Evolutionary conservation across 2,797 vertebrate species (phyloP).

Genomic region (Pangasius macronema): DNA sequence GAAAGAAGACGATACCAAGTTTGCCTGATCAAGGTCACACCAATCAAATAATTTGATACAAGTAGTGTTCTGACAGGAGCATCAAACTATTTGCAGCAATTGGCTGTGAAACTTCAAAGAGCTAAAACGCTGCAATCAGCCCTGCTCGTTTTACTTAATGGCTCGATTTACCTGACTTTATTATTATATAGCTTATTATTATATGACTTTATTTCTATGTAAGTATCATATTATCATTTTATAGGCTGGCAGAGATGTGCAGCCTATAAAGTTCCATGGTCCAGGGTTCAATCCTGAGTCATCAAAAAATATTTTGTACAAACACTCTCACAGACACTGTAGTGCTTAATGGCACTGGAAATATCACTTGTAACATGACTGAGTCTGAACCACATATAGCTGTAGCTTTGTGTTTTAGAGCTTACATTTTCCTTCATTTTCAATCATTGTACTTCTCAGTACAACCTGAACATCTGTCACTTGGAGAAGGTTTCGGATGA

Average conservation of each 20-base stretch:
- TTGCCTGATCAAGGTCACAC: neutral
- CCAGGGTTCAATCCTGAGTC: conserved; percentile 5
- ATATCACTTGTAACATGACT: neutral
- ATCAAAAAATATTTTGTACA: neutral
- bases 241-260: neutral
- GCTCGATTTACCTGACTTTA: conserved; percentile 6
- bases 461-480: conserved; percentile 17
- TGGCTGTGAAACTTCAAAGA: conserved; percentile 1
- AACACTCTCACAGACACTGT: neutral
- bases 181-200: neutral
- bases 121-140: neutral
- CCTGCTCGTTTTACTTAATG: neutral
- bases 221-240: neutral
- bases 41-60: neutral
- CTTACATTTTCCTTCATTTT: neutral
- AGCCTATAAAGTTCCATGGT: neutral
- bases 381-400: neutral
- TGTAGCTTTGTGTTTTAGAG: neutral
- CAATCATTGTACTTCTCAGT: neutral
- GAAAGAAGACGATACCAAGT: neutral
- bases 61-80: neutral
- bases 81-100: neutral
- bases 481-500: neutral
- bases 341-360: neutral
- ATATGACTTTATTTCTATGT: conserved; percentile 16